These are phyloP conservation scores for Tetragonula clypearis DNA, from an alignment of 1,140 invertebrate species.

Conservation along the genomic window DNA sequence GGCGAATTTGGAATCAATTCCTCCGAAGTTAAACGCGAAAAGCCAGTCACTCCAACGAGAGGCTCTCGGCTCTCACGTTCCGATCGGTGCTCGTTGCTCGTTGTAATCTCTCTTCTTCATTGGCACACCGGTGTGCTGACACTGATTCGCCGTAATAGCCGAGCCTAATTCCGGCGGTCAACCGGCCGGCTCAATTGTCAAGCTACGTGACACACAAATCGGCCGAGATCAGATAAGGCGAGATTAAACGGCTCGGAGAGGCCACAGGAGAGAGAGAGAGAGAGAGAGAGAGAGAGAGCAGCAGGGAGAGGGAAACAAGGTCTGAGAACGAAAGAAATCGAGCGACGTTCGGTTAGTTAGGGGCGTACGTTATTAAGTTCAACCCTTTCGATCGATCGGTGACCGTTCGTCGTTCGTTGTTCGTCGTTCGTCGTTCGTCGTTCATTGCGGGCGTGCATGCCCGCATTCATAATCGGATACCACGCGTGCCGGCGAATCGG, in stretches of 20 bases:
- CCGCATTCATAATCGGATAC: constrained; percentile 34
- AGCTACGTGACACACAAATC: constrained; percentile 39
- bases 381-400: constrained; percentile 36
- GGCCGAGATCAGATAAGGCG: background rate
- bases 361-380: constrained; percentile 25
- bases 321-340: constrained; percentile 34
- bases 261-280: too few species aligned
- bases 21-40: background rate
- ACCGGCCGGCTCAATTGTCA: constrained; percentile 49
- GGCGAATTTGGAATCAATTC: constrained; percentile 9
- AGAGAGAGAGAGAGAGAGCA: too few species aligned
- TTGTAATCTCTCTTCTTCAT: constrained; percentile 51
- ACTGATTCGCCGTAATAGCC: constrained; percentile 50
- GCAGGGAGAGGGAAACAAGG: too few species aligned
- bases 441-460: background rate
- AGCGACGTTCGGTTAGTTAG: background rate
- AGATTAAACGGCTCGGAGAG: constrained; percentile 22
- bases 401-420: too few species aligned
- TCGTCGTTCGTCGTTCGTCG: background rate
- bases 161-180: constrained; percentile 37
- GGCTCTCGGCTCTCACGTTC: constrained; percentile 22
- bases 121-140: constrained; percentile 35
- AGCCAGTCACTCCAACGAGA: too few species aligned
- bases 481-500: background rate
- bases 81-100: background rate